Percentiles rank a stretch among this genome's conserved stretches.
Evolutionary conservation across 2,113 vertebrate genomes (phyloP).

Genomic region (Cichladusa arquata): DNA sequence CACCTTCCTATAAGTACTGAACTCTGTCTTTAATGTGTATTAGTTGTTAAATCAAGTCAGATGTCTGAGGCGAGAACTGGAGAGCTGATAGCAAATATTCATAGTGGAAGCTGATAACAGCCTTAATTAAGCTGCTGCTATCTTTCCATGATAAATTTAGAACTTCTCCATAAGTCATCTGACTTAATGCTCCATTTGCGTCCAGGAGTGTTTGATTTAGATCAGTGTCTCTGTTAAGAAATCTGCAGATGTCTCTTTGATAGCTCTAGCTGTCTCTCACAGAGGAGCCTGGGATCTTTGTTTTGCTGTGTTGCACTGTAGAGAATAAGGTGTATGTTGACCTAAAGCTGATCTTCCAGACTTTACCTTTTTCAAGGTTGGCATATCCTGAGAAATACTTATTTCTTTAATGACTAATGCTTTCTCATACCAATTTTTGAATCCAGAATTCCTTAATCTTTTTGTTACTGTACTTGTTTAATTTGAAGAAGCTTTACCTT

Average conservation of each 20-base stretch:
- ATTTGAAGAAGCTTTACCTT: background rate
- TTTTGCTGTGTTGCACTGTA: background rate
- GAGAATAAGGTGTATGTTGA: background rate
- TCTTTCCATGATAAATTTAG: slow-evolving; percentile 30
- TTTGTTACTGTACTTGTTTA: background rate
- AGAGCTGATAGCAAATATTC: slow-evolving; percentile 15
- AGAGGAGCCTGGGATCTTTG: background rate
- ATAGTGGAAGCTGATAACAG: background rate
- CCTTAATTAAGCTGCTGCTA: slow-evolving; percentile 25
- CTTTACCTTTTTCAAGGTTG: background rate
- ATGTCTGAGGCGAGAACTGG: background rate
- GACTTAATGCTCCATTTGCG: background rate
- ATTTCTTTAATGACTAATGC: background rate
- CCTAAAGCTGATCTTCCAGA: background rate
- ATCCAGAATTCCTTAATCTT: background rate
- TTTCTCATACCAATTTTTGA: background rate
- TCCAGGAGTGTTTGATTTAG: slow-evolving; percentile 3
- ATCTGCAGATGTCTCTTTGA: background rate
- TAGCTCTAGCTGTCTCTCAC: background rate
- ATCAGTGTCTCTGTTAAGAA: background rate
- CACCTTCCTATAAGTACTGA: background rate
- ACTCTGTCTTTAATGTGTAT: background rate
- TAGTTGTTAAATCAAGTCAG: background rate
- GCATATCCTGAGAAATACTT: background rate
- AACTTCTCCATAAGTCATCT: background rate